phyloP scores from a whole-genome alignment of 2,113 vertebrate genomes.

The Myxocyprinus asiaticus region DNA sequence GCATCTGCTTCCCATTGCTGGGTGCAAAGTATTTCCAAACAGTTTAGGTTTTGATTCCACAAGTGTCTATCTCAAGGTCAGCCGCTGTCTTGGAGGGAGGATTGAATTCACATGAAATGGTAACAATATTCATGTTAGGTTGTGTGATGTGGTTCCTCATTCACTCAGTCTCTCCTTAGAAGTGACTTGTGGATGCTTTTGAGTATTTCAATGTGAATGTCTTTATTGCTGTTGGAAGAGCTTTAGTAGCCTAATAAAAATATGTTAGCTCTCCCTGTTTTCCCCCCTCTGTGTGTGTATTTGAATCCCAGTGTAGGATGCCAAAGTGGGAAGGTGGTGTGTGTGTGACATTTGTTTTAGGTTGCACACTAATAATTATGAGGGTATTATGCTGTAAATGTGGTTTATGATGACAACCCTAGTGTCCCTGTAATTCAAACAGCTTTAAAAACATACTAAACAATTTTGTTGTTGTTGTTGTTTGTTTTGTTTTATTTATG shows the following conservation, averaged over 20 bases:
- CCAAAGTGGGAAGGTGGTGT: constrained; percentile 23
- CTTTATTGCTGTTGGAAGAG: constrained; percentile 1
- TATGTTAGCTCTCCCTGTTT: background rate
- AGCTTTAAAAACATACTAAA: too few relatives aligned
- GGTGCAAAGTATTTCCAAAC: constrained; percentile 79
- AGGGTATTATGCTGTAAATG: too few relatives aligned
- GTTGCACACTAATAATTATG: too few relatives aligned
- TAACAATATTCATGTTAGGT: constrained; percentile 16
- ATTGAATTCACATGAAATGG: constrained; percentile 28
- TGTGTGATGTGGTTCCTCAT: constrained; percentile 37
- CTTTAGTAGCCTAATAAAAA: background rate
- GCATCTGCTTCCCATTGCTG: constrained; percentile 78
- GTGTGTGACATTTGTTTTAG: constrained; percentile 2
- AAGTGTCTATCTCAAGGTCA: constrained; percentile 72
- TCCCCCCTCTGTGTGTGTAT: background rate
- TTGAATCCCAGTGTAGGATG: background rate
- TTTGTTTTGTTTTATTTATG: too few relatives aligned
- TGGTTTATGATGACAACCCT: too few relatives aligned
- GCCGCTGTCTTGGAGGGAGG: constrained; percentile 47
- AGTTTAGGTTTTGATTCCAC: constrained; percentile 78
- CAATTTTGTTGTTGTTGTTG: too few relatives aligned
- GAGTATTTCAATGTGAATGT: constrained; percentile 10
- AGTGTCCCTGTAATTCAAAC: too few relatives aligned
- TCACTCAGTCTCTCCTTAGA: constrained; percentile 60
- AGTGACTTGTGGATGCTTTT: background rate